These are phyloP conservation scores for Troides oblongomaculatus DNA, from an alignment of 2,888 invertebrate species.

Conservation along the genomic window DNA sequence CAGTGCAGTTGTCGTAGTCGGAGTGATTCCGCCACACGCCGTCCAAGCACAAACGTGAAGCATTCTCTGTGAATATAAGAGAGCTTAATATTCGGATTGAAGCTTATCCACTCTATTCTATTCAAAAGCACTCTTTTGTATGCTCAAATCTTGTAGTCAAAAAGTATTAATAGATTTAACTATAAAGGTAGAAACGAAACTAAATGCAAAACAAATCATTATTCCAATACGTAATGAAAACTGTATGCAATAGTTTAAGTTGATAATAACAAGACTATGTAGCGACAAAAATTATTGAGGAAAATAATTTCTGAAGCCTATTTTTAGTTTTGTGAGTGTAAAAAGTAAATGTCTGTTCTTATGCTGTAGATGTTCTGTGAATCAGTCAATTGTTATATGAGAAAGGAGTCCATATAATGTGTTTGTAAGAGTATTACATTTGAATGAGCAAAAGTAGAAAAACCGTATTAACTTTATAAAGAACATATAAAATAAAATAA, in stretches of 20 bases:
- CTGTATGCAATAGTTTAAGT: neutral
- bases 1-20: conserved; percentile 87
- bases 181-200: neutral
- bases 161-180: neutral
- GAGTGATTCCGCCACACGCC: conserved; percentile 92
- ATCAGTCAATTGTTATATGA: too few species aligned
- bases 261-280: neutral
- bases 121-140: too few species aligned
- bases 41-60: conserved; percentile 88
- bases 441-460: too few species aligned
- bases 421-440: too few species aligned
- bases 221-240: neutral
- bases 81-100: neutral
- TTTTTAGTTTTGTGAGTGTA: too few species aligned
- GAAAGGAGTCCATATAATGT: too few species aligned
- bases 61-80: conserved; percentile 84
- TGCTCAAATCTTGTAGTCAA: neutral
- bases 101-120: neutral
- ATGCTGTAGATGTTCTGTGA: too few species aligned
- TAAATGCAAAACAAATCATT: neutral
- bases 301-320: too few species aligned
- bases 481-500: too few species aligned
- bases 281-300: too few species aligned
- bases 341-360: too few species aligned
- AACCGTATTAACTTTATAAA: too few species aligned